Percentiles rank a stretch among this genome's conserved stretches.
Conservation (phyloP, 2,113 vertebrate species). For the Eclectus roratus region DNA sequence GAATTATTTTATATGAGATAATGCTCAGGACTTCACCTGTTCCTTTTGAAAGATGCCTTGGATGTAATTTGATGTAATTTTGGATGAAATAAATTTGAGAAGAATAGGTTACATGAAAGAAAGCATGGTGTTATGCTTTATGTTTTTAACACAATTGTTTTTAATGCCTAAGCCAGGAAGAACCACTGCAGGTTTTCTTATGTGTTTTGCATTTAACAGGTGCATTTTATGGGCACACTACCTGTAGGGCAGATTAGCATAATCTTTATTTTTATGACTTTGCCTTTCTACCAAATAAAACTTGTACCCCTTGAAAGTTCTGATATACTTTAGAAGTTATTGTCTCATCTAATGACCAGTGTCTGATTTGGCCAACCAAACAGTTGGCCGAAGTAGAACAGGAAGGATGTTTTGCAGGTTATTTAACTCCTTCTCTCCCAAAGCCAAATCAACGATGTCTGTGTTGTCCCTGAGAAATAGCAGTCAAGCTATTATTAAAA, state of each 20-base stretch:
- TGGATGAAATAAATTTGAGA: neutral
- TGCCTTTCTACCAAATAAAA: neutral
- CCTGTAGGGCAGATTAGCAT: neutral
- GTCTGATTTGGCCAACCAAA: neutral
- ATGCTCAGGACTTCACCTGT: neutral
- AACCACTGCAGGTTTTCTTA: neutral
- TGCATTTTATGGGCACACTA: neutral
- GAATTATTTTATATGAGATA: neutral
- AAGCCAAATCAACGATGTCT: neutral
- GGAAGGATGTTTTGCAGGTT: neutral
- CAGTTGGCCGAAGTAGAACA: neutral
- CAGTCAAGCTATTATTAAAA: neutral
- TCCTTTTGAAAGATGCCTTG: neutral
- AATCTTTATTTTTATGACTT: neutral
- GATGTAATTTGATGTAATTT: neutral
- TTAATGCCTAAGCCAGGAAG: neutral
- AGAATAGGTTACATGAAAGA: neutral
- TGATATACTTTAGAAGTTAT: neutral
- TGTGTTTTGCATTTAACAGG: neutral
- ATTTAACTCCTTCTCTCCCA: neutral
- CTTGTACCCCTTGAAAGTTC: neutral
- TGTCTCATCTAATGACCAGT: neutral
- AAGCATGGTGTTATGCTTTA: neutral
- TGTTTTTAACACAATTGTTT: neutral
- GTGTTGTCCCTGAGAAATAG: neutral